Base-by-base conservation (phyloP, 2,888 invertebrate species). In the Nesidiocoris tenuis region DNA sequence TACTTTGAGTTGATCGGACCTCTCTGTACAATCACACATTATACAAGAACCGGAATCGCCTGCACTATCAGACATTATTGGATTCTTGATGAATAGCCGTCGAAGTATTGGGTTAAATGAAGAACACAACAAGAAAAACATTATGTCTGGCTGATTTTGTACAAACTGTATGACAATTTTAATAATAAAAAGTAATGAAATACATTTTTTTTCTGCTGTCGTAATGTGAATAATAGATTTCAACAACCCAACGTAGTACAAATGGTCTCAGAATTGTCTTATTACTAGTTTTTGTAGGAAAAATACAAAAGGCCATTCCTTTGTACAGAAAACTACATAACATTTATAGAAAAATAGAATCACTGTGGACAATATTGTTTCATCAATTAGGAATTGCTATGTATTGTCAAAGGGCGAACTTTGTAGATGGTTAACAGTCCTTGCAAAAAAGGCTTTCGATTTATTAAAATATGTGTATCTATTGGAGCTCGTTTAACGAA, bases 101-200 rank as follows among this genome's bases (percentile, higher is more conserved):
- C n/a, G n/a, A n/a, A n/a, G n/a, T n/a, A n/a, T n/a, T n/a, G n/a
- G n/a, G n/a, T n/a, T n/a, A n/a, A n/a, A n/a, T n/a, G n/a, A n/a
- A n/a, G n/a, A n/a, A n/a, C n/a, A n/a, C n/a, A n/a, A n/a, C n/a
- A n/a, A n/a, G n/a, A n/a, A n/a, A n/a, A n/a, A n/a, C n/a, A n/a
- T n/a, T n/a, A n/a, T n/a, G n/a, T n/a, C n/a, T n/a, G n/a, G n/a
- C n/a, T 59, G 19, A 59, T 59, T 59, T 59, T 59, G 55, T 68
- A 68, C 68, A 68, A 68, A 68, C 68, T 74, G 74, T 63, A 74
- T 74, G 61, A 54, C 74, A 75, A 77, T 77, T 77, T 76, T 75
- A 77, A 77, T 77, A 77, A 64, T 77, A 77, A n/a, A n/a, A 77
- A 77, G 77, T 77, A 77, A 75, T 77, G 77, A 77, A 77, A 77